These are phyloP conservation scores for Callosobruchus maculatus DNA, from an alignment of 2,888 invertebrate genomes.

Conservation along the genomic window DNA sequence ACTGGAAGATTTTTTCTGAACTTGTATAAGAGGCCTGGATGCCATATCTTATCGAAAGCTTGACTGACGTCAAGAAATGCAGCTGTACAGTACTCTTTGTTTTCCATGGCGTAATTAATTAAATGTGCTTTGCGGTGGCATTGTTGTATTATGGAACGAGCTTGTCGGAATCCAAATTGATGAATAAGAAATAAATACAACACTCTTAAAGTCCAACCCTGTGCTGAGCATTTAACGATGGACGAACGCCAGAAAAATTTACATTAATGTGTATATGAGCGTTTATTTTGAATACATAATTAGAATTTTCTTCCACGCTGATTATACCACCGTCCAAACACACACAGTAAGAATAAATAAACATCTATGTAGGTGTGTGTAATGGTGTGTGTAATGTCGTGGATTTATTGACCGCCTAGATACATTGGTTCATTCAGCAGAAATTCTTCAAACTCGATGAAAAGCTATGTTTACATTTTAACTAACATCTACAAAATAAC, in stretches of 20 bases:
- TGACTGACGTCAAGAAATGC: too few species aligned
- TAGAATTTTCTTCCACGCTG: neutral
- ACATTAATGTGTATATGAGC: constrained; percentile 10
- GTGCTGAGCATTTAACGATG: neutral
- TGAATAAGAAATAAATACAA: too few species aligned
- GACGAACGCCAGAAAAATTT: constrained; percentile 9
- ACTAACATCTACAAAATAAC: neutral
- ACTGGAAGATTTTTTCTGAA: too few species aligned
- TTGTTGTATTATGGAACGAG: too few species aligned
- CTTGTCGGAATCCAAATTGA: too few species aligned
- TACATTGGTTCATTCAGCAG: neutral
- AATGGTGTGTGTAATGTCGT: neutral
- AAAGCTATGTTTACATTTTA: neutral
- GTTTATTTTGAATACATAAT: constrained; percentile 8
- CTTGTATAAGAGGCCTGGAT: too few species aligned
- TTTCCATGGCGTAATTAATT: too few species aligned
- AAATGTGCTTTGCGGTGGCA: too few species aligned
- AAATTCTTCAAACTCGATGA: neutral
- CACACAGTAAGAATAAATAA: neutral
- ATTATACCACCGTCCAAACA: neutral
- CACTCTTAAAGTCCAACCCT: neutral
- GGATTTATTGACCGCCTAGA: neutral
- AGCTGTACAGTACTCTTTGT: too few species aligned
- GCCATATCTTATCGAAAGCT: too few species aligned
- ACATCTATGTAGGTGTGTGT: neutral